phyloP scores from a whole-genome alignment of 2,113 vertebrate species.

The Anarrhichthys ocellatus region DNA sequence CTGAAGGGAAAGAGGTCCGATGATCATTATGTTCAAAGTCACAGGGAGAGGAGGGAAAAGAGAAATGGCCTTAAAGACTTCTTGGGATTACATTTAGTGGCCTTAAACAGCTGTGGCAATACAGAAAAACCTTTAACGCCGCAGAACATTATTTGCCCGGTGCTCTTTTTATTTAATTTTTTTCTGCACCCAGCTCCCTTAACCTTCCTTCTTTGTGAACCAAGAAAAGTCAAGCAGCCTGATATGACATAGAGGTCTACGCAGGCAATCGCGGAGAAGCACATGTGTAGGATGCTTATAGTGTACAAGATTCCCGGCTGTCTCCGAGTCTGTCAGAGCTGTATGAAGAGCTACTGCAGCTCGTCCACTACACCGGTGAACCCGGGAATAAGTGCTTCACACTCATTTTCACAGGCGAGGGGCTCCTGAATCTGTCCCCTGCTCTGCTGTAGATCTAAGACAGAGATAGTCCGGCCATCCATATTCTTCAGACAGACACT shows the following conservation, averaged over 20 bases:
- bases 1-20: slow-evolving; percentile 32
- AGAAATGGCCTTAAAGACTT: slow-evolving; percentile 42
- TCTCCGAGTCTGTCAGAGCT: slow-evolving; percentile 55
- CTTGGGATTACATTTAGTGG: slow-evolving; percentile 49
- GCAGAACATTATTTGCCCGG: slow-evolving; percentile 21
- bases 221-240: slow-evolving; percentile 27
- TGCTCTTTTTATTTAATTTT: neutral
- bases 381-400: slow-evolving; percentile 67
- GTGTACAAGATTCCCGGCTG: slow-evolving; percentile 26
- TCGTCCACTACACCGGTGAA: slow-evolving; percentile 48
- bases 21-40: slow-evolving; percentile 58
- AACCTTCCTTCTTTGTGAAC: slow-evolving; percentile 2
- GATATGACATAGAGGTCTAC: slow-evolving; percentile 34
- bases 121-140: slow-evolving; percentile 32
- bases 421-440: slow-evolving; percentile 53
- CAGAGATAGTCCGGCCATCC: slow-evolving; percentile 59
- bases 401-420: slow-evolving; percentile 74
- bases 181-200: slow-evolving; percentile 3
- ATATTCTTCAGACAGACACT: slow-evolving; percentile 62
- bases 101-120: slow-evolving; percentile 31
- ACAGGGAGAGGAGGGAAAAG: slow-evolving; percentile 26
- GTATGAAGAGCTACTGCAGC: slow-evolving; percentile 63
- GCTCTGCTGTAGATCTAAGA: slow-evolving; percentile 59
- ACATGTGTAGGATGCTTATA: slow-evolving; percentile 12
- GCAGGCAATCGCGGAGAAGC: neutral